Conservation (phyloP, 2,113 vertebrate species). For the Zosterops lateralis region DNA sequence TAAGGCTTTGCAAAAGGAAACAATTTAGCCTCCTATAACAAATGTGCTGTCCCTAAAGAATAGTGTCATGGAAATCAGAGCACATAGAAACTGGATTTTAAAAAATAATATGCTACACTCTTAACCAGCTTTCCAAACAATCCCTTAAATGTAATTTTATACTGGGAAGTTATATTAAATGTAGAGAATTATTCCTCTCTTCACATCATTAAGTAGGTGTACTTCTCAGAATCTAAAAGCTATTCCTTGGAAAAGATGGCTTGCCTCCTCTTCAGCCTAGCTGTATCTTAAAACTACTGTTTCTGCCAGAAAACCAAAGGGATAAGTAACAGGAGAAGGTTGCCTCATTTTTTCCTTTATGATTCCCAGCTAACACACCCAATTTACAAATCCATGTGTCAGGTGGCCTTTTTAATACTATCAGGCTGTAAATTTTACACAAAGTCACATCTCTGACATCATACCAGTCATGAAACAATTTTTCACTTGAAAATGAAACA, state of each 20-base stretch:
- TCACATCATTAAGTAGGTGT: background rate
- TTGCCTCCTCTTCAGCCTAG: background rate
- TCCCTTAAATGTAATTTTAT: background rate
- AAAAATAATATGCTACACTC: slow-evolving; percentile 11
- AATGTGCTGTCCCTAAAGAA: slow-evolving; percentile 40
- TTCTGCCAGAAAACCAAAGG: background rate
- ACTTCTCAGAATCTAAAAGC: slow-evolving; percentile 31
- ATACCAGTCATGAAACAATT: background rate
- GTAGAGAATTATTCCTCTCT: slow-evolving; percentile 14
- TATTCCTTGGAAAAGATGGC: slow-evolving; percentile 36
- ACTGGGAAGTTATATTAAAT: slow-evolving; percentile 19
- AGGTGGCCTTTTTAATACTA: background rate
- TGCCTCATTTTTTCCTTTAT: background rate
- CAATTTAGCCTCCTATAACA: slow-evolving; percentile 37
- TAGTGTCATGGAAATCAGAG: slow-evolving; percentile 42
- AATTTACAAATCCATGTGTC: background rate
- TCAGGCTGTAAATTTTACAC: background rate
- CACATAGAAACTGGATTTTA: background rate
- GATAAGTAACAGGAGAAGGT: background rate
- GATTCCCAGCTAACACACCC: background rate
- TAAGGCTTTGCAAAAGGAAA: slow-evolving; percentile 34
- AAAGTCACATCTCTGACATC: background rate
- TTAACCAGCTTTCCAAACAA: slow-evolving; percentile 35
- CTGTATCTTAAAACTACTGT: background rate
- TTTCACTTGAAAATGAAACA: background rate